phyloP scores from a whole-genome alignment of 2,888 invertebrate species.

The Drosophila borealis region DNA sequence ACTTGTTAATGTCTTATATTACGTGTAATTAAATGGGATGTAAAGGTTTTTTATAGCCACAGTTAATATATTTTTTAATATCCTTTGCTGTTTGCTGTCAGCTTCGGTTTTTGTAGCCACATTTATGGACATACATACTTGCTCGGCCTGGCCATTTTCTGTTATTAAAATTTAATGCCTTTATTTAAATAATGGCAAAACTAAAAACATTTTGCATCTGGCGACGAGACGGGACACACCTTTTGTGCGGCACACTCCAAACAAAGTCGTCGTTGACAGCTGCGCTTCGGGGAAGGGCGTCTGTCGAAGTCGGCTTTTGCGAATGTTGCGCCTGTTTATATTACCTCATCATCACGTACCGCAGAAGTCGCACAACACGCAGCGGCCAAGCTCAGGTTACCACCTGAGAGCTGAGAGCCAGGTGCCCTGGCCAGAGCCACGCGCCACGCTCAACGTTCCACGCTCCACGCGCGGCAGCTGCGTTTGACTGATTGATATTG shows the following conservation, averaged over 20 bases:
- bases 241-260: slow-evolving; percentile 2
- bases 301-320: slow-evolving; percentile 32
- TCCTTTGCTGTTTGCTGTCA: not conserved
- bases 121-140: slow-evolving; percentile 9
- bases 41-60: slow-evolving; percentile 1
- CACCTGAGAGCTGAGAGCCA: slow-evolving; percentile 35
- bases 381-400: slow-evolving; percentile 58
- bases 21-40: not conserved
- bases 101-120: not conserved
- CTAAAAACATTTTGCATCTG: slow-evolving; percentile 49
- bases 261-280: slow-evolving; percentile 55
- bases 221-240: slow-evolving; percentile 17
- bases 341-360: slow-evolving; percentile 73
- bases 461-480: slow-evolving; percentile 62
- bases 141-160: slow-evolving; percentile 7
- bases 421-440: slow-evolving; percentile 27
- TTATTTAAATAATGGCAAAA: slow-evolving; percentile 49
- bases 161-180: slow-evolving; percentile 30
- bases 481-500: slow-evolving; percentile 72
- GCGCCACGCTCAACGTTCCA: slow-evolving; percentile 36
- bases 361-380: slow-evolving; percentile 54
- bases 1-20: not conserved
- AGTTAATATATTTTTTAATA: slow-evolving; percentile 18
- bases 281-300: slow-evolving; percentile 57
- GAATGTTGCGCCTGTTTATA: slow-evolving; percentile 60